A percentile compares a stretch with the other conserved stretches of the same genome.
These are phyloP conservation scores for Cyclophora albipunctata DNA, from an alignment of 2,888 invertebrate genomes.

Conservation along the genomic window DNA sequence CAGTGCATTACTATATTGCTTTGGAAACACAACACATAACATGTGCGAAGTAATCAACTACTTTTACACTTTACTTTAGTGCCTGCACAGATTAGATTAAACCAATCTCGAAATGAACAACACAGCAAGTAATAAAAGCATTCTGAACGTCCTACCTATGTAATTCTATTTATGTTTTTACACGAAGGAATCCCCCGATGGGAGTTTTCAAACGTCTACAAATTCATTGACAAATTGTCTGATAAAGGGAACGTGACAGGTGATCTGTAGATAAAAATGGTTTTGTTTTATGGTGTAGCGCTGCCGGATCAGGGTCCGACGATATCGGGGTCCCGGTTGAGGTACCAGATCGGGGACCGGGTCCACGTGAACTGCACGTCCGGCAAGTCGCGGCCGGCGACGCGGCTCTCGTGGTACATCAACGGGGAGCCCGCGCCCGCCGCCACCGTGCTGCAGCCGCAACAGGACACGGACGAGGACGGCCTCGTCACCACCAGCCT, in stretches of 20 bases:
- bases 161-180: too few species aligned
- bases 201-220: too few species aligned
- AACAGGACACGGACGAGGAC: constrained; percentile 66
- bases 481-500: constrained; percentile 86
- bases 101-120: too few species aligned
- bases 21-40: constrained; percentile 11
- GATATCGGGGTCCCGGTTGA: constrained; percentile 85
- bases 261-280: too few species aligned
- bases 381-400: constrained; percentile 87
- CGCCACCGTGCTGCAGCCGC: constrained; percentile 63
- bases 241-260: too few species aligned
- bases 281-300: constrained; percentile 63
- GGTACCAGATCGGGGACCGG: constrained; percentile 88
- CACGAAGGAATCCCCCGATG: too few species aligned
- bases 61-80: too few species aligned
- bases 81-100: too few species aligned
- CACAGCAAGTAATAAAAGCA: too few species aligned
- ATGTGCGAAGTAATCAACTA: too few species aligned
- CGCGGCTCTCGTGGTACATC: constrained; percentile 89
- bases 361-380: constrained; percentile 91
- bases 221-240: too few species aligned
- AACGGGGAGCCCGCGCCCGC: constrained; percentile 85
- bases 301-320: constrained; percentile 88
- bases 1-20: constrained; percentile 36
- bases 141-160: too few species aligned